Evolutionary conservation across 2,113 vertebrate genomes (phyloP).

Genomic region (Mesoclemmys tuberculata): DNA sequence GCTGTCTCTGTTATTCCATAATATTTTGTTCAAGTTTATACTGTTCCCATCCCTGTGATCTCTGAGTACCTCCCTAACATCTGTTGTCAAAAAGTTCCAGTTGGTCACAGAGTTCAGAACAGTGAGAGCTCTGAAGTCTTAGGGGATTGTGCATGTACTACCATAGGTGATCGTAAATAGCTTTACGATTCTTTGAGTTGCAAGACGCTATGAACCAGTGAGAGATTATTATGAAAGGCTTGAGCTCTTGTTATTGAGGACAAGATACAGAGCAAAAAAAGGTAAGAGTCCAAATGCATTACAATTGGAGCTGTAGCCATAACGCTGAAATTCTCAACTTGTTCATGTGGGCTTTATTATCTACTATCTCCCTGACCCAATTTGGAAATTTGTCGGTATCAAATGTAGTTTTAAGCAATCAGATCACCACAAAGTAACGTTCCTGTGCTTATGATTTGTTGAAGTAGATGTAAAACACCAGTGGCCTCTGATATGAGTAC

Average conservation of each 20-base stretch:
- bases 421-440: not conserved
- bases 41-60: not conserved
- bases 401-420: slow-evolving; percentile 10
- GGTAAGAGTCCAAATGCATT: not conserved
- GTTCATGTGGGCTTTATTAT: not conserved
- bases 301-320: not conserved
- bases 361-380: not conserved
- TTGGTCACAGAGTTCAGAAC: not conserved
- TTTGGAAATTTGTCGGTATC: not conserved
- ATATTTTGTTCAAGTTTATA: not conserved
- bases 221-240: not conserved
- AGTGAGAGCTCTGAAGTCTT: not conserved
- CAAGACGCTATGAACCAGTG: not conserved
- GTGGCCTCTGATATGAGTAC: not conserved
- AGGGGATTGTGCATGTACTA: not conserved
- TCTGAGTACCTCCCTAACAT: not conserved
- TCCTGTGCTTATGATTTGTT: not conserved
- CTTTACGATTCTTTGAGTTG: not conserved
- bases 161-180: not conserved
- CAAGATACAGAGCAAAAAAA: not conserved
- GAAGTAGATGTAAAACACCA: not conserved
- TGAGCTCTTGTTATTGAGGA: not conserved
- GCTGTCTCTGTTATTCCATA: not conserved
- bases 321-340: not conserved
- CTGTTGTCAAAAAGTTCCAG: not conserved